Conservation (phyloP, 2,888 invertebrate genomes). For the Oxystoma pomonae region DNA sequence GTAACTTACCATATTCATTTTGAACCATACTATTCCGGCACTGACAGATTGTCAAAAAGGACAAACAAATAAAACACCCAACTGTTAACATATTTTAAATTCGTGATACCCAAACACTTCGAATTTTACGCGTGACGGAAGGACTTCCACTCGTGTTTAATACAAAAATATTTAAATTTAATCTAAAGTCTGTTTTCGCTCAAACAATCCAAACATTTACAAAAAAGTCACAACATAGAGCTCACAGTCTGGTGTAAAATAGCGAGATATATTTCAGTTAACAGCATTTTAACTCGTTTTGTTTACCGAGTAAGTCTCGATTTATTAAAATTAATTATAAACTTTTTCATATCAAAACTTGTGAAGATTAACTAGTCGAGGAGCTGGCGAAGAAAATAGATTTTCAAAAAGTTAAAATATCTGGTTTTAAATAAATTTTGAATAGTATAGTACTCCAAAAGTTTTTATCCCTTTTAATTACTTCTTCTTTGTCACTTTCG, state of each 20-base stretch:
- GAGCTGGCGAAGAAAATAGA: no score
- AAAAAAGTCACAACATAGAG: constrained; percentile 43
- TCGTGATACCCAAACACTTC: constrained; percentile 24
- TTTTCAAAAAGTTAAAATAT: no score
- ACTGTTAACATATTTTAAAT: constrained; percentile 32
- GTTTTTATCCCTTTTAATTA: no score
- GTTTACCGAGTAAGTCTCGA: neutral
- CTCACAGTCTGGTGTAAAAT: no score
- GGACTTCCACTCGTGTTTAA: constrained; percentile 21
- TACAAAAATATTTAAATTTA: constrained; percentile 36
- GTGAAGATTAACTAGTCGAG: no score
- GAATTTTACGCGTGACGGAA: no score
- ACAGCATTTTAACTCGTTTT: neutral
- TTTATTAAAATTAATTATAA: neutral
- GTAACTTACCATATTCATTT: neutral
- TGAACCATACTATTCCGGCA: constrained; percentile 21
- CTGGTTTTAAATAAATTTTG: no score
- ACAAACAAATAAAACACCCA: constrained; percentile 29
- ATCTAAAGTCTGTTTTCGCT: constrained; percentile 38
- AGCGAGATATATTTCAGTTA: no score
- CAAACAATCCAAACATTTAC: constrained; percentile 46
- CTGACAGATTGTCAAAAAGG: constrained; percentile 19
- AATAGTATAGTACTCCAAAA: no score
- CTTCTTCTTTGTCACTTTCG: no score
- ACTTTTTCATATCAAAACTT: neutral